These are phyloP conservation scores for Andinoacara biseriatus DNA, from an alignment of 2,113 vertebrate species.

Conservation along the genomic window DNA sequence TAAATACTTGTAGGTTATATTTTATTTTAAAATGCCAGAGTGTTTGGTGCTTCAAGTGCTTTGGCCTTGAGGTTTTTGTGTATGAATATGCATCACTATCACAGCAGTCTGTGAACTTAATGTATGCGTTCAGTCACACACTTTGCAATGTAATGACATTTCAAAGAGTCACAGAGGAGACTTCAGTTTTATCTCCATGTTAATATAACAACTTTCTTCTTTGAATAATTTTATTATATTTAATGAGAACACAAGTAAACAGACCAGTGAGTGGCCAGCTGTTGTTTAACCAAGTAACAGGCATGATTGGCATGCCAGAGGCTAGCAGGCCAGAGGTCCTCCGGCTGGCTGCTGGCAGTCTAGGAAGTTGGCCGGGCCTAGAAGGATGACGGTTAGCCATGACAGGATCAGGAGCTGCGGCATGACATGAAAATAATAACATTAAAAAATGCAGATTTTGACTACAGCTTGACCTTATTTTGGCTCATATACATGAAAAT, in stretches of 20 bases:
- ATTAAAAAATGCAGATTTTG: not conserved
- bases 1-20: not conserved
- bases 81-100: not conserved
- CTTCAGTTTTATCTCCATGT: not conserved
- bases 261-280: not conserved
- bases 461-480: not conserved
- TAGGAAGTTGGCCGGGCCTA: not conserved
- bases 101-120: not conserved
- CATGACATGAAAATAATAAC: not conserved
- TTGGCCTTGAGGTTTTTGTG: not conserved
- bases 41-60: not conserved
- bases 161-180: not conserved
- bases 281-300: not conserved
- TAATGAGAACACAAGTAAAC: not conserved
- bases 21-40: not conserved
- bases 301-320: not conserved
- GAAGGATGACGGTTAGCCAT: not conserved
- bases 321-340: not conserved
- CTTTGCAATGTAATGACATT: not conserved
- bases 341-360: not conserved
- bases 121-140: not conserved
- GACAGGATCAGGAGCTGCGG: not conserved
- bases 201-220: not conserved
- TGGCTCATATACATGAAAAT: constrained; percentile 5
- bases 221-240: constrained; percentile 4